Evolutionary conservation across 2,888 invertebrate genomes (phyloP).

Genomic region (Electrophaes corylata): DNA sequence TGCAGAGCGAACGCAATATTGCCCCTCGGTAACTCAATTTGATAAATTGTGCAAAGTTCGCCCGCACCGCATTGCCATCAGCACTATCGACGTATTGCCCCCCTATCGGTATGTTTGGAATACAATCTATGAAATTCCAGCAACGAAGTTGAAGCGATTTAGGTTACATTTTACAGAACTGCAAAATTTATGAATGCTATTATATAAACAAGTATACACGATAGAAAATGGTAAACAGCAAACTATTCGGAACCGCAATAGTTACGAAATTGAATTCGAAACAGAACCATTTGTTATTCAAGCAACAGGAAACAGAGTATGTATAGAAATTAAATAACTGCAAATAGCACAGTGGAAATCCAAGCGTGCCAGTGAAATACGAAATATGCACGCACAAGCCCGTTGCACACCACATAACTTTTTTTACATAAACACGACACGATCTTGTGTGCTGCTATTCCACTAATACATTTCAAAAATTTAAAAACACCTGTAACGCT

Average conservation of each 20-base stretch:
- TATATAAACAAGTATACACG: slow-evolving; percentile 14
- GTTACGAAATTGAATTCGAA: slow-evolving; percentile 26
- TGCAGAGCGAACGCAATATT: slow-evolving; percentile 72
- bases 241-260: slow-evolving; percentile 17
- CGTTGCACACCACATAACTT: slow-evolving; percentile 43
- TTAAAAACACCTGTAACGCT: no score
- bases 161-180: slow-evolving; percentile 6
- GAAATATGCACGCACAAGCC: slow-evolving; percentile 47
- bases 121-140: slow-evolving; percentile 20
- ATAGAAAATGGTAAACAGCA: slow-evolving; percentile 17
- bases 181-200: slow-evolving; percentile 11
- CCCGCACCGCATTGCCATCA: slow-evolving; percentile 69
- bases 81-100: slow-evolving; percentile 62
- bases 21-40: slow-evolving; percentile 83
- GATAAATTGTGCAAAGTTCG: slow-evolving; percentile 82
- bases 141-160: slow-evolving; percentile 12
- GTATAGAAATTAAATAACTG: slow-evolving; percentile 39
- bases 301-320: slow-evolving; percentile 39
- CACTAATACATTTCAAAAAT: not conserved
- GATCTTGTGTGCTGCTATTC: slow-evolving; percentile 6
- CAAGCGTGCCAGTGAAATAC: slow-evolving; percentile 37
- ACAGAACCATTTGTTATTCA: slow-evolving; percentile 34
- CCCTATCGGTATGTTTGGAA: slow-evolving; percentile 35
- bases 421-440: slow-evolving; percentile 36
- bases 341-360: slow-evolving; percentile 34